These are phyloP conservation scores for Atrina japonica DNA, from an alignment of 2,888 invertebrate species.

Conservation along the genomic window DNA sequence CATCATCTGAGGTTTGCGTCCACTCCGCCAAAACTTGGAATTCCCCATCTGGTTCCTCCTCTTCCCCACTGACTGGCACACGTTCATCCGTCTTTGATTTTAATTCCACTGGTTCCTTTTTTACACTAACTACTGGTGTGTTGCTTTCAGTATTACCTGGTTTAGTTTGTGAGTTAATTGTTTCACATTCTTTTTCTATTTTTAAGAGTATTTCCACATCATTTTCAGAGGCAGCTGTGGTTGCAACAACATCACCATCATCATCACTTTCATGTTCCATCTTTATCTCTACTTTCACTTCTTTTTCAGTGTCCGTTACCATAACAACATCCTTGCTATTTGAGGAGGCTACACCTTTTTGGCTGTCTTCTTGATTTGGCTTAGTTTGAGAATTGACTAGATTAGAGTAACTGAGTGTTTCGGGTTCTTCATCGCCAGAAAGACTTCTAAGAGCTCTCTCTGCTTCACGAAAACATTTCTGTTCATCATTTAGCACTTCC, in stretches of 20 bases:
- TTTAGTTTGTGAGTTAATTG: no score
- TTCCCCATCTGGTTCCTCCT: conserved; percentile 60
- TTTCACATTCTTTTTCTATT: no score
- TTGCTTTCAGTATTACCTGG: background rate
- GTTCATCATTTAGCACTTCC: conserved; percentile 85
- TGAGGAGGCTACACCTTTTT: background rate
- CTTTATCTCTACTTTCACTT: conserved; percentile 38
- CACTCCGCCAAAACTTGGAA: conserved; percentile 76
- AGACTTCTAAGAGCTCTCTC: conserved; percentile 92
- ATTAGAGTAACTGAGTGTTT: background rate
- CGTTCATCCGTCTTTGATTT: background rate
- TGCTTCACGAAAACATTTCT: conserved; percentile 84
- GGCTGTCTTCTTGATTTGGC: conserved; percentile 15
- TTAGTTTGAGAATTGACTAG: background rate
- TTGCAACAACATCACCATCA: background rate
- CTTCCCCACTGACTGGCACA: conserved; percentile 14
- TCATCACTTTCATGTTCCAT: conserved; percentile 26
- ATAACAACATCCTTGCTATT: background rate
- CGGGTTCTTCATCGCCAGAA: conserved; percentile 89
- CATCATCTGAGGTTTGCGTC: conserved; percentile 45
- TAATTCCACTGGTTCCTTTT: background rate
- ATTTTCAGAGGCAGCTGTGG: conserved; percentile 28
- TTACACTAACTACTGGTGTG: background rate
- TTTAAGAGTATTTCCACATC: conserved; percentile 43
- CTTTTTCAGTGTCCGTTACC: conserved; percentile 24